phyloP scores from a whole-genome alignment of 1,140 invertebrate genomes.

The Pseudomyrmex cubaensis region DNA sequence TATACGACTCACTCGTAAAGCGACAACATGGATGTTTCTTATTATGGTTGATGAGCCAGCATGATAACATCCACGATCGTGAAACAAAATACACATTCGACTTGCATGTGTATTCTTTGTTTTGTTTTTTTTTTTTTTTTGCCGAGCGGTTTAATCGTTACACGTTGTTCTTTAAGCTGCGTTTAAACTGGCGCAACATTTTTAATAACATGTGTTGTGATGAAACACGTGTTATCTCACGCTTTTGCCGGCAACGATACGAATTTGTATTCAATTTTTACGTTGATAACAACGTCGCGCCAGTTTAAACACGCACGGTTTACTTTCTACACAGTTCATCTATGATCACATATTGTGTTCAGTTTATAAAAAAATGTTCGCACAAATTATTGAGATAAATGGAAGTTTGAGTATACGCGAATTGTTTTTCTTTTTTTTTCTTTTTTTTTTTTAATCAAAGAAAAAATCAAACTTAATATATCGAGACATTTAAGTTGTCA shows the following conservation, averaged over 20 bases:
- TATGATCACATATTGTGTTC: no score
- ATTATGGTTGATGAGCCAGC: conserved; percentile 44
- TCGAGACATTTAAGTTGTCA: conserved; percentile 10
- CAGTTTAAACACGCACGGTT: no score
- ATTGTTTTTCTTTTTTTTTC: no score
- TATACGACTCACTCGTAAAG: conserved; percentile 29
- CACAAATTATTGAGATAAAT: no score
- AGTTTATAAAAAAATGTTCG: no score
- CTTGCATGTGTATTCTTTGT: neutral
- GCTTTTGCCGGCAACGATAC: no score
- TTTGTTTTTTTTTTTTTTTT: conserved; percentile 25
- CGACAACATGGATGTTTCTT: conserved; percentile 46
- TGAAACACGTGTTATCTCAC: no score
- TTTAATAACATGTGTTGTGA: neutral
- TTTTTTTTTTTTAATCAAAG: neutral
- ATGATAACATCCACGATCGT: conserved; percentile 31
- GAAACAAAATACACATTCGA: conserved; percentile 22
- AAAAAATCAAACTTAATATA: neutral
- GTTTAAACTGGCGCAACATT: conserved; percentile 2
- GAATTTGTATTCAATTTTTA: no score
- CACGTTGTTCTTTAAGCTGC: neutral
- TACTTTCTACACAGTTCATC: no score
- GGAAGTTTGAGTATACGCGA: no score
- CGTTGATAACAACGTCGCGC: no score
- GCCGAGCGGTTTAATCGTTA: conserved; percentile 5